phyloP scores from a whole-genome alignment of 2,797 vertebrate genomes.

The Somateria mollissima region DNA sequence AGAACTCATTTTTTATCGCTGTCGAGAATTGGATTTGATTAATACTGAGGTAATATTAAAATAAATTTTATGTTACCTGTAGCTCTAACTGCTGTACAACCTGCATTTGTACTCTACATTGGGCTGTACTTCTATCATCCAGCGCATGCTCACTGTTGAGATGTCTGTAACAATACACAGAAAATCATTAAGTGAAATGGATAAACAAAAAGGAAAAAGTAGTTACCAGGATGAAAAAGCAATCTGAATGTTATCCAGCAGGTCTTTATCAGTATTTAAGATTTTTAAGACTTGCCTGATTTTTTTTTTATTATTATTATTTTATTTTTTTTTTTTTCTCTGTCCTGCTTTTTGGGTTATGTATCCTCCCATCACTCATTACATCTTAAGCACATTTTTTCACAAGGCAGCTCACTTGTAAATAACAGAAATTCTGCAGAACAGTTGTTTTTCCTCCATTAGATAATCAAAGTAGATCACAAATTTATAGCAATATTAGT shows the following conservation, averaged over 20 bases:
- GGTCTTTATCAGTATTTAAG: constrained; percentile 12
- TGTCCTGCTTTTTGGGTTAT: constrained; percentile 35
- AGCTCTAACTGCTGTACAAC: constrained; percentile 99
- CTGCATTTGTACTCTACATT: constrained; percentile 99
- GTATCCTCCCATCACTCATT: not conserved
- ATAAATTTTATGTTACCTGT: constrained; percentile 90
- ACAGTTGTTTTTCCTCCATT: constrained; percentile 28
- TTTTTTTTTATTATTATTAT: not conserved
- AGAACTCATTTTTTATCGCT: constrained; percentile 73
- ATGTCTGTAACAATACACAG: constrained; percentile 90
- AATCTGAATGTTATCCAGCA: constrained; percentile 61
- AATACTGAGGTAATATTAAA: constrained; percentile 77
- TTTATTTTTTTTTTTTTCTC: not conserved
- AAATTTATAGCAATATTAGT: constrained; percentile 30
- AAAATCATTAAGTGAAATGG: constrained; percentile 83
- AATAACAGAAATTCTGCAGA: constrained; percentile 35
- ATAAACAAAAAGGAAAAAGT: constrained; percentile 77
- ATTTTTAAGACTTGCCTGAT: not conserved
- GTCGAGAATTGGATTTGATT: constrained; percentile 63
- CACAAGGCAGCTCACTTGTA: not conserved
- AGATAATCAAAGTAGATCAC: constrained; percentile 13
- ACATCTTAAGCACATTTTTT: not conserved
- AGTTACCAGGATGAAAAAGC: constrained; percentile 75
- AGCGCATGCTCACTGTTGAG: constrained; percentile 99
- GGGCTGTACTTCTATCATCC: constrained; percentile 99